Base-by-base conservation (phyloP, 2,113 vertebrate genomes). In the Saimiri boliviensis region DNA sequence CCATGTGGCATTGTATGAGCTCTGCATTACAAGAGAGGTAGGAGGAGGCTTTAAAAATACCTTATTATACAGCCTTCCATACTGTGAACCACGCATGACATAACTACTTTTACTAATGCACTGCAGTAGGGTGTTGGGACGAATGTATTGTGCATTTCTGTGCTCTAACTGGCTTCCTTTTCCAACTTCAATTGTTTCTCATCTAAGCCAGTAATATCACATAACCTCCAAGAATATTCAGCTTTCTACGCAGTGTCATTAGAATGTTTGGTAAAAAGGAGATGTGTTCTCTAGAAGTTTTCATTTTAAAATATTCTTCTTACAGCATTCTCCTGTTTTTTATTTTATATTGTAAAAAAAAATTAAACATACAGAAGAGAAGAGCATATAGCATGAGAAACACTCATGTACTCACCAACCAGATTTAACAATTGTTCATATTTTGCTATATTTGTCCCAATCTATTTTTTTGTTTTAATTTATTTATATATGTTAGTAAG, bases 401-500 rank as follows among this genome's bases (percentile, higher is more conserved):
- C 3, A 37, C 25, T 6, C 21, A 4, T 2, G 11, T 1, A 40
- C 21, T 37, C 21, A 3, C 2, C 70, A 21, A 40, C 45, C 42
- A 42, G 54, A 70, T 40, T 16, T 56, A 32, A 84, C 14, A 5
- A 8, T 23, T 30, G 23, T 37, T 45, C 11, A 2, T 37, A 32
- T 23, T 71, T 52, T 30, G 35, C 6, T 21, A 11, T 35, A 3
- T 49, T 27, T 49, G 27, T 20, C 21, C 8, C 54, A 9, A 21
- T 17, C 37, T 56, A 8, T 21, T 42, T 68, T 88, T 89, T n/a
- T 35, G 21, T 30, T 56, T 42, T 12, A 47, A 37, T 70, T 68
- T 49, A 7, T 40, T 1, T 2, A 0, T 0, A 10, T 7, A 2
- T 0, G 2, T 27, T 12, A 49, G 35, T 8, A n/a, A 58, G 5